Percentiles rank a stretch among this genome's conserved stretches.
phyloP scores from a whole-genome alignment of 2,113 vertebrate genomes.

The Isurus oxyrinchus region DNA sequence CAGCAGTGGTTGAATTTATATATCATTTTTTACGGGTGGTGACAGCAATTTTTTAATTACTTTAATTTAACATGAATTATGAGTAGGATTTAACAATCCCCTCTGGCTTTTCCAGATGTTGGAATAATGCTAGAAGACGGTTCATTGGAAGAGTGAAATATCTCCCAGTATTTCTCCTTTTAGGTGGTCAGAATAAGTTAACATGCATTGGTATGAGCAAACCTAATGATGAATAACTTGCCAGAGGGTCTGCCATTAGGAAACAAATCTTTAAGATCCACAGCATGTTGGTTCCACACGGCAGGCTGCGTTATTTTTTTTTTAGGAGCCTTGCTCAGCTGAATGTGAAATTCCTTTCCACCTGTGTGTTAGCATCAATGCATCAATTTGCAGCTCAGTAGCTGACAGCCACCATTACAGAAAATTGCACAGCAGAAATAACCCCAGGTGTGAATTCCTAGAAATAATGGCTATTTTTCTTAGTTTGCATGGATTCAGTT shows the following conservation, averaged over 20 bases:
- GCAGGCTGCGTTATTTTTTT: background rate
- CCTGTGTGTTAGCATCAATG: background rate
- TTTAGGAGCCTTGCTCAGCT: background rate
- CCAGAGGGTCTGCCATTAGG: background rate
- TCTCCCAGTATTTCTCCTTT: conserved; percentile 15
- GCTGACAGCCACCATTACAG: background rate
- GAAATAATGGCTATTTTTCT: conserved; percentile 5
- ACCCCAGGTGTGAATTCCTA: background rate
- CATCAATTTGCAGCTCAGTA: background rate
- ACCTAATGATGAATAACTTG: background rate
- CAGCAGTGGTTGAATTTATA: background rate
- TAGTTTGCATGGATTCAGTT: conserved; percentile 6
- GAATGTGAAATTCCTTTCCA: background rate
- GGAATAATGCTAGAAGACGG: background rate
- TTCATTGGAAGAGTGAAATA: background rate
- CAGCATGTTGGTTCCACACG: background rate
- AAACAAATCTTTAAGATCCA: background rate
- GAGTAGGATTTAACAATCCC: background rate
- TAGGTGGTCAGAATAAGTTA: background rate
- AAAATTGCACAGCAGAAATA: background rate
- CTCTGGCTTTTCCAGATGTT: conserved; percentile 27
- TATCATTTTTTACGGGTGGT: background rate
- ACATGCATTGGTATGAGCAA: background rate
- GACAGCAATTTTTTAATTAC: background rate
- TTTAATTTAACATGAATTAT: background rate